Evolutionary conservation across 1,140 invertebrate genomes (phyloP), one percentile per base, ranked within the genome.

Genomic region (Megalopta genalis): DNA sequence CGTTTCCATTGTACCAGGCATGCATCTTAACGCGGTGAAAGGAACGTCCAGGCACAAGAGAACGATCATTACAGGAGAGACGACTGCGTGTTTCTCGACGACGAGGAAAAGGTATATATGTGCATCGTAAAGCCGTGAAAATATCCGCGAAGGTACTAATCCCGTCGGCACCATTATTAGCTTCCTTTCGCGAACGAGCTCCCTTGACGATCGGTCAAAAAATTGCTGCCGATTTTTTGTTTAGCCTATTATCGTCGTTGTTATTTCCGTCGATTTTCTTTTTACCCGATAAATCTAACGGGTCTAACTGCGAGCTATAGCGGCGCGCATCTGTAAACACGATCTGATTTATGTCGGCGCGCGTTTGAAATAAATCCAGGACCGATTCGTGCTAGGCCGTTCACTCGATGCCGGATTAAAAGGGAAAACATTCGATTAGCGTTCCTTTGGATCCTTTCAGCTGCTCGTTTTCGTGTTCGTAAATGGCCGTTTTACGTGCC

Each of bases 391-490:
- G 39, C 25, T 8, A n/a, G 16, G 39, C n/a, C 42, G 54, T 39
- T 16, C 67, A 25, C 25, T 63, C 42, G 18, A 54, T 62, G 70
- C 49, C 59, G 16, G 57, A 42, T 69, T 49, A 64, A 77, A 70
- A 64, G 42, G 21, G 59, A 39, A 54, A 71, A 76, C 42, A 71
- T 71, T 71, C 74, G 66, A 77, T 70, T 77, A 70, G 16, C 42
- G 42, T 57, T 77, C 32, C 46, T 52, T 77, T n/a, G n/a, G 32
- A 62, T 63, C 32, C 25, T 71, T 71, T 27, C 14, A 12, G 1
- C 0, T 18, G 12, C n/a, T 9, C 8, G 7, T 72, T 46, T 66
- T 21, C 42, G 42, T 52, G 14, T 3, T 16, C 21, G 21, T n/a
- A 59, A 18, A 77, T 12, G 54, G 21, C 27, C 25, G 23, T 37